phyloP scores from a whole-genome alignment of 2,797 vertebrate species.

The Cercopithecus diana region DNA sequence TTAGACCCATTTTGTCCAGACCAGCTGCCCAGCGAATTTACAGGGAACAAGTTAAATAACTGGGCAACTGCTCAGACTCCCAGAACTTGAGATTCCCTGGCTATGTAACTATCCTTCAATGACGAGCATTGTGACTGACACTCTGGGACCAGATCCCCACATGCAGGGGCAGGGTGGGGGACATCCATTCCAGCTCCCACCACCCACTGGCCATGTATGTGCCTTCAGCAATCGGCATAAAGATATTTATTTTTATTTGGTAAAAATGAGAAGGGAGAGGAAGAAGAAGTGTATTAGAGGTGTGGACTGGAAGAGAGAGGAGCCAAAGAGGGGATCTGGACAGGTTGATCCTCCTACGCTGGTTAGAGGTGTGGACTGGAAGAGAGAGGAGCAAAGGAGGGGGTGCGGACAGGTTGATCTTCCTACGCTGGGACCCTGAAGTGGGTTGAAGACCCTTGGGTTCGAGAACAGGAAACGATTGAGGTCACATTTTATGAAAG shows the following conservation, averaged over 20 bases:
- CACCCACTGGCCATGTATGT: too few relatives aligned
- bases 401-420: fast-evolving
- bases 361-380: neutral
- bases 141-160: neutral
- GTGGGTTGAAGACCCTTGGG: neutral
- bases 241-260: neutral
- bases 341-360: neutral
- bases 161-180: fast-evolving
- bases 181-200: too few relatives aligned
- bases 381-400: neutral
- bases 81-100: neutral
- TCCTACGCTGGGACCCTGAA: neutral
- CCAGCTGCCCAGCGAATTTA: neutral
- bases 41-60: neutral
- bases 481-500: neutral
- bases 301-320: neutral
- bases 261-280: neutral
- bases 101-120: neutral
- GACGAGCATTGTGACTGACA: fast-evolving
- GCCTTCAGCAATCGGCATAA: neutral
- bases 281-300: neutral
- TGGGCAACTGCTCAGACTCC: neutral
- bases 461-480: neutral
- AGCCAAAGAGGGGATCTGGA: neutral
- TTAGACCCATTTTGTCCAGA: neutral